Conservation (phyloP, 2,888 invertebrate genomes). For the Alloplasta piceator region DNA sequence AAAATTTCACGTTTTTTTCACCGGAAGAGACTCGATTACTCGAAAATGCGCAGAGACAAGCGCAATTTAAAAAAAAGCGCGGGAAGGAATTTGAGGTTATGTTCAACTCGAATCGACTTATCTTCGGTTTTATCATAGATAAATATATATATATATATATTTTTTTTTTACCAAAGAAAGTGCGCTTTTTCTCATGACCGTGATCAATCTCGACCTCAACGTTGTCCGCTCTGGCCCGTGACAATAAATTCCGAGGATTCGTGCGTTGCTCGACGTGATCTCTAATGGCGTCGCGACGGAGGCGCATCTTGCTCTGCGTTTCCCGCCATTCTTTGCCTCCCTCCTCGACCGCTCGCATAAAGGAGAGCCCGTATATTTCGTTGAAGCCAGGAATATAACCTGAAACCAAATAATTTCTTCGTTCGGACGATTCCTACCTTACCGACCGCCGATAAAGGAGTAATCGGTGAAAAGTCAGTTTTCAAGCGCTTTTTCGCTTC, state of each 20-base stretch:
- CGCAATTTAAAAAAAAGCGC: too few species aligned
- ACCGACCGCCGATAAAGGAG: not conserved
- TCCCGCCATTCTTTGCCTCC: constrained; percentile 85
- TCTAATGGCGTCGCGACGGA: constrained; percentile 75
- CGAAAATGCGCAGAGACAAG: too few species aligned
- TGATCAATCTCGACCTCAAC: constrained; percentile 76
- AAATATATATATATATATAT: not conserved
- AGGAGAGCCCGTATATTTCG: constrained; percentile 85
- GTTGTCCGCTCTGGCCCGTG: constrained; percentile 75
- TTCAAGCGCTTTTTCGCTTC: not conserved
- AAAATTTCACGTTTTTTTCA: too few species aligned
- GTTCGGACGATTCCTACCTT: not conserved
- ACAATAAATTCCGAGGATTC: constrained; percentile 76
- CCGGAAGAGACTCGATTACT: too few species aligned
- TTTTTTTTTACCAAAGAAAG: constrained; percentile 74
- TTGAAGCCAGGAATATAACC: constrained; percentile 89
- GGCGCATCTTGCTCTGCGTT: constrained; percentile 79
- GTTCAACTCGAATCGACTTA: too few species aligned
- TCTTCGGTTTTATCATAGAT: too few species aligned
- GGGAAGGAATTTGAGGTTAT: too few species aligned
- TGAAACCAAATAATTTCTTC: constrained; percentile 61
- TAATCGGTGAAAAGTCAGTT: constrained; percentile 10
- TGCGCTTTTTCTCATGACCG: constrained; percentile 70
- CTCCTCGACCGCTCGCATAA: constrained; percentile 84
- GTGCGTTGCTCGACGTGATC: constrained; percentile 73